Percentiles rank a stretch among this genome's conserved stretches.
Conservation (phyloP, 2,113 vertebrate species). For the Chionis minor region DNA sequence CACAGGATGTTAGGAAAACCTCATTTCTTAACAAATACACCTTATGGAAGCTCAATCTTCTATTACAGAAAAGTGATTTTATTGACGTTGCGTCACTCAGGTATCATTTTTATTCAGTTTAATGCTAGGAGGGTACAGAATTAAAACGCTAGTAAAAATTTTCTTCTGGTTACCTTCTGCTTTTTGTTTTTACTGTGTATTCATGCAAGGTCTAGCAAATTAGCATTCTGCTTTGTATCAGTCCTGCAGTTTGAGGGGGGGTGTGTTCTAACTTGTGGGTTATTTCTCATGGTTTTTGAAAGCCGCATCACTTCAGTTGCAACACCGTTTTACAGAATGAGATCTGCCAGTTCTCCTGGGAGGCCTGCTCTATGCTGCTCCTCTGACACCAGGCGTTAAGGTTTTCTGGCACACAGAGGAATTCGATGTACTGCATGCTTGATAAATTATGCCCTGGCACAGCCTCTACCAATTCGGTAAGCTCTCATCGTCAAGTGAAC, state of each 20-base stretch:
- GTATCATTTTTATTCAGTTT: background rate
- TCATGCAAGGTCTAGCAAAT: background rate
- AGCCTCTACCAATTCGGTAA: background rate
- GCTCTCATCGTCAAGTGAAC: background rate
- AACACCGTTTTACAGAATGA: background rate
- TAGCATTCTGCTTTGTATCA: background rate
- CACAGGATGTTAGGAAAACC: background rate
- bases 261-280: background rate
- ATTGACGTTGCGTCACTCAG: background rate
- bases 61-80: background rate
- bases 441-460: background rate
- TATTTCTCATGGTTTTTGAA: background rate
- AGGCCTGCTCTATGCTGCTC: background rate
- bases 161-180: background rate
- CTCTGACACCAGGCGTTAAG: background rate
- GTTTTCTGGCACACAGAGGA: background rate
- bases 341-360: background rate
- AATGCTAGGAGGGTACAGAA: background rate
- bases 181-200: background rate
- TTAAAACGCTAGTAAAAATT: background rate
- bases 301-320: rapidly evolving
- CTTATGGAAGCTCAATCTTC: background rate
- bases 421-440: background rate
- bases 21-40: background rate
- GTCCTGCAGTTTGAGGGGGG: too few relatives aligned